A percentile compares a stretch with the other conserved stretches of the same genome.
Conservation (phyloP, 1,140 invertebrate genomes). For the Tetramorium alpestre region DNA sequence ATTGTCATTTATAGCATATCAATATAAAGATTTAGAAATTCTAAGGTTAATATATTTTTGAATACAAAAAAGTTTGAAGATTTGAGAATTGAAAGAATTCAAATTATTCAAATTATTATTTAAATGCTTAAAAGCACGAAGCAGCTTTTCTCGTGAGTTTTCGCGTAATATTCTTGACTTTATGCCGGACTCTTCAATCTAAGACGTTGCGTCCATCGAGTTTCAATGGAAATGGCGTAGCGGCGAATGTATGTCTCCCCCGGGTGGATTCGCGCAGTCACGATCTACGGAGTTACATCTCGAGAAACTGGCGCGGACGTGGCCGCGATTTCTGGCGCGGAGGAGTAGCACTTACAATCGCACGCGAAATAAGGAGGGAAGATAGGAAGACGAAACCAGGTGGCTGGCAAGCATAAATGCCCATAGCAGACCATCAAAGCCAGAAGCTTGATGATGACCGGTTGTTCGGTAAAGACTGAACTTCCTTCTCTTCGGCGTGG, state of each 20-base stretch:
- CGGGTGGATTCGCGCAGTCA: slow-evolving; percentile 51
- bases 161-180: not conserved
- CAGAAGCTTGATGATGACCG: slow-evolving; percentile 21
- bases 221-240: not conserved
- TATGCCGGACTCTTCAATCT: not conserved
- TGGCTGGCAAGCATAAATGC: slow-evolving; percentile 1
- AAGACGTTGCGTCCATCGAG: not conserved
- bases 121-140: not conserved
- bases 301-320: slow-evolving; percentile 55
- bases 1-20: not conserved
- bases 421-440: slow-evolving; percentile 35
- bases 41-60: not conserved
- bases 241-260: slow-evolving; percentile 44
- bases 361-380: slow-evolving; percentile 46
- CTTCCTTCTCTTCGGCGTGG: slow-evolving; percentile 6
- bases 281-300: slow-evolving; percentile 53
- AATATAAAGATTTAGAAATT: not conserved
- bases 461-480: slow-evolving; percentile 31
- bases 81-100: not conserved
- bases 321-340: slow-evolving; percentile 54
- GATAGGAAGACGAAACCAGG: not conserved
- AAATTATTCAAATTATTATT: not conserved
- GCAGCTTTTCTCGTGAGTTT: not conserved
- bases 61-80: not conserved
- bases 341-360: slow-evolving; percentile 57